Evolutionary conservation across 2,113 vertebrate species (phyloP).

Genomic region (Menidia beryllina): DNA sequence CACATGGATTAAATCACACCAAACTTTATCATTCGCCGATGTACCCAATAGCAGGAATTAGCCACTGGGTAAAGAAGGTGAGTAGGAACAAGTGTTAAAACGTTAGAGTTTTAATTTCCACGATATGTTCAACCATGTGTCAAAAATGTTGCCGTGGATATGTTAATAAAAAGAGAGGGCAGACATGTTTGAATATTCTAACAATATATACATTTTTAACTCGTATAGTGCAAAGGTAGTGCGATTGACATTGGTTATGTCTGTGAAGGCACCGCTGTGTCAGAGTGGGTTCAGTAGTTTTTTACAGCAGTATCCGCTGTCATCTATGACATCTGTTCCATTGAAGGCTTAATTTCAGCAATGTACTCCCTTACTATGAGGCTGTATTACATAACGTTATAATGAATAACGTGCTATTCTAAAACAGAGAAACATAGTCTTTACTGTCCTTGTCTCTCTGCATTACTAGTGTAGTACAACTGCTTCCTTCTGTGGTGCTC

Average conservation of each 20-base stretch:
- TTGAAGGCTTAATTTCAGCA: too few species aligned
- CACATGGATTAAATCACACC: background rate
- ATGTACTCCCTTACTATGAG: too few species aligned
- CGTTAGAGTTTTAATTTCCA: background rate
- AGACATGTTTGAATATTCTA: background rate
- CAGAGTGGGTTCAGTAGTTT: too few species aligned
- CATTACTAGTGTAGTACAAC: background rate
- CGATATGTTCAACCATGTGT: too few species aligned
- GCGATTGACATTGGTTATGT: too few species aligned
- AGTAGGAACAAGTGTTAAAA: conserved; percentile 16
- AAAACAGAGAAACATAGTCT: too few species aligned
- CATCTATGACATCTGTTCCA: too few species aligned
- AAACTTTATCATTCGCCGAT: background rate
- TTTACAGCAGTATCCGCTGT: too few species aligned
- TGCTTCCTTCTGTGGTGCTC: conserved; percentile 8
- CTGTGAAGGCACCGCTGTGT: too few species aligned
- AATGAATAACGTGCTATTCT: background rate
- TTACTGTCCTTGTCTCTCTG: background rate
- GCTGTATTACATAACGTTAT: background rate
- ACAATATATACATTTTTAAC: background rate
- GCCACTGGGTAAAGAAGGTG: conserved; percentile 8
- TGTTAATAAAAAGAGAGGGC: too few species aligned
- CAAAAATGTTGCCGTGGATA: too few species aligned
- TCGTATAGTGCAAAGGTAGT: background rate
- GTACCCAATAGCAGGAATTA: background rate